Percentiles rank a stretch among this genome's conserved stretches.
Evolutionary conservation across 2,888 invertebrate species (phyloP).

Genomic region (Lysandra coridon): DNA sequence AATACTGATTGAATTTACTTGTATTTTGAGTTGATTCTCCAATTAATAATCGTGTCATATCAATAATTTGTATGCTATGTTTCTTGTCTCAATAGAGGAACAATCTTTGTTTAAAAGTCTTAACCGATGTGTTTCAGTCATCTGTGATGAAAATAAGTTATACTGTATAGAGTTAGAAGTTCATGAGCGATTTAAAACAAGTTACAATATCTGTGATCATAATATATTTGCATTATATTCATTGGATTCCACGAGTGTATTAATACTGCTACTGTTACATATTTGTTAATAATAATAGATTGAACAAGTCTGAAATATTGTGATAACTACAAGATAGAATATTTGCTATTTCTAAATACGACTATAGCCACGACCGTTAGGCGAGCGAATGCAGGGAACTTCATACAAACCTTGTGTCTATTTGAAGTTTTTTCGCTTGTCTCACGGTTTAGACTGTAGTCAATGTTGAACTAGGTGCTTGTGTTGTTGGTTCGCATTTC

Average conservation of each 20-base stretch:
- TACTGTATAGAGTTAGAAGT: slow-evolving; percentile 16
- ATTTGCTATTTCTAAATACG: slow-evolving; percentile 10
- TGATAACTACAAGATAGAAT: slow-evolving; percentile 51
- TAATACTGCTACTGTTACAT: slow-evolving; percentile 5
- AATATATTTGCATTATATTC: slow-evolving; percentile 22
- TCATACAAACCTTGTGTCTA: too few relatives aligned
- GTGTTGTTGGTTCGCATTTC: not conserved
- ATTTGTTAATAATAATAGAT: slow-evolving; percentile 45
- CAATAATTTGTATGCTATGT: not conserved
- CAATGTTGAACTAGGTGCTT: slow-evolving; percentile 11
- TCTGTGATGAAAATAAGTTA: slow-evolving; percentile 26
- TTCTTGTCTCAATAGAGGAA: not conserved
- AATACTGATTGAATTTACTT: not conserved
- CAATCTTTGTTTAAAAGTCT: not conserved
- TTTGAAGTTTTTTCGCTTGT: too few relatives aligned
- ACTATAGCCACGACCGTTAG: not conserved
- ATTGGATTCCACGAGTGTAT: slow-evolving; percentile 19
- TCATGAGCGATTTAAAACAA: slow-evolving; percentile 14
- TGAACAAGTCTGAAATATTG: slow-evolving; percentile 65
- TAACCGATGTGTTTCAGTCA: slow-evolving; percentile 27
- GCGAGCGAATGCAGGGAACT: too few relatives aligned
- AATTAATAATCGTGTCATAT: not conserved
- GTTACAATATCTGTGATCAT: slow-evolving; percentile 26
- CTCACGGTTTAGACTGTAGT: not conserved
- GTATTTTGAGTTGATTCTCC: not conserved